phyloP scores from a whole-genome alignment of 1,140 invertebrate species.

The Hypothenemus hampei region DNA sequence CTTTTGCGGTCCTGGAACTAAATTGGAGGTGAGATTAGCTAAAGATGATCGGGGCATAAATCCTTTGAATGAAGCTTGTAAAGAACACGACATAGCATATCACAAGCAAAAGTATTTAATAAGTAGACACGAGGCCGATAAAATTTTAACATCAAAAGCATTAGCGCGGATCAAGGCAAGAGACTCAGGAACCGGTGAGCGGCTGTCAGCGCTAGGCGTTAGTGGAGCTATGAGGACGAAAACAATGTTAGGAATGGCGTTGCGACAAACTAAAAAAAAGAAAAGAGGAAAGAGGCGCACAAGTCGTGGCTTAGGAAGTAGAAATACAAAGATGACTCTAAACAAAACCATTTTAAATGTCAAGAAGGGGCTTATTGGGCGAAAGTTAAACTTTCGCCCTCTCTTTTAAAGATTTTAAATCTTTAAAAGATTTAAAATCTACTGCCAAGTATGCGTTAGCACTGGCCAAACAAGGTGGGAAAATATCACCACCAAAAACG shows the following conservation, averaged over 20 bases:
- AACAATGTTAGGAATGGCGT: constrained; percentile 40
- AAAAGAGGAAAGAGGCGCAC: constrained; percentile 36
- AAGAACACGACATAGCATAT: constrained; percentile 7
- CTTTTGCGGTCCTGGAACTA: constrained; percentile 14
- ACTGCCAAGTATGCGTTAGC: too few species aligned
- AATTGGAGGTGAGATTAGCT: constrained; percentile 5
- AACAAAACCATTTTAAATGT: constrained; percentile 41
- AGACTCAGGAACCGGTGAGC: constrained; percentile 34
- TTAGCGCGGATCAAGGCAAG: constrained; percentile 36
- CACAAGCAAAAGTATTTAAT: background rate
- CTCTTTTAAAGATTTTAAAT: too few species aligned
- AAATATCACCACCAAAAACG: too few species aligned
- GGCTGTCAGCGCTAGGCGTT: constrained; percentile 42
- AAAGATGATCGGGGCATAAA: background rate
- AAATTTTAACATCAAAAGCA: background rate
- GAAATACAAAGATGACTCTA: constrained; percentile 36
- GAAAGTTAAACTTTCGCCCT: too few species aligned
- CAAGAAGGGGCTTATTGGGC: constrained; percentile 33
- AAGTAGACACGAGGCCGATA: constrained; percentile 1
- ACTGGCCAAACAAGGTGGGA: too few species aligned
- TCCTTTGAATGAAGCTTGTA: background rate
- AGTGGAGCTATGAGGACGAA: constrained; percentile 39
- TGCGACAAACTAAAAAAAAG: constrained; percentile 35
- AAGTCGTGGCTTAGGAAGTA: constrained; percentile 41
- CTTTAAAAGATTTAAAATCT: too few species aligned